These are phyloP conservation scores for Polyodon spathula DNA, from an alignment of 2,113 vertebrate species.

Conservation along the genomic window DNA sequence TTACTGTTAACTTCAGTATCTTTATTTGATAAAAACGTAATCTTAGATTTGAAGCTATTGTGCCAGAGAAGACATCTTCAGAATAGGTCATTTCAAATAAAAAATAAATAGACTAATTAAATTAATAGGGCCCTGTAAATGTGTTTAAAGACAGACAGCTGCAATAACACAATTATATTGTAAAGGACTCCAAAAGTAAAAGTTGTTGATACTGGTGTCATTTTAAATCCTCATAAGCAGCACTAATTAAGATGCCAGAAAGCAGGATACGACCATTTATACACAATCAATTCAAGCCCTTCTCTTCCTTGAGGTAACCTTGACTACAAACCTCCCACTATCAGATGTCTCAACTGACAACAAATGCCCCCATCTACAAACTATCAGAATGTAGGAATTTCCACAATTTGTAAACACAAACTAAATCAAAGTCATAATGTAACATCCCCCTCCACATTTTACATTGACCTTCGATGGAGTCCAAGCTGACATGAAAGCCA, in stretches of 20 bases:
- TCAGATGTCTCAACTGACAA: slow-evolving; percentile 16
- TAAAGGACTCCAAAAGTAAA: slow-evolving; percentile 1
- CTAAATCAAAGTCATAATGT: neutral
- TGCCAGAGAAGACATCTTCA: neutral
- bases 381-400: neutral
- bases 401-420: neutral
- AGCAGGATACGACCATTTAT: slow-evolving; percentile 50
- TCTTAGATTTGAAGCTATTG: neutral
- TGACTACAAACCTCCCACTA: slow-evolving; percentile 14
- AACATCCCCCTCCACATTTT: neutral
- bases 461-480: neutral
- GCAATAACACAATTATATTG: slow-evolving; percentile 19
- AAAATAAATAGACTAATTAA: neutral
- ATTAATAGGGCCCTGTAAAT: neutral
- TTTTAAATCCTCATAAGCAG: slow-evolving; percentile 21
- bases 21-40: neutral
- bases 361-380: neutral
- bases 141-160: slow-evolving; percentile 7
- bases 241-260: slow-evolving; percentile 52
- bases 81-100: neutral
- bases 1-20: neutral
- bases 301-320: slow-evolving; percentile 33
- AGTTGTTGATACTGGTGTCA: slow-evolving; percentile 19
- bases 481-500: neutral
- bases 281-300: slow-evolving; percentile 47